These are phyloP conservation scores for Catharus ustulatus DNA, from an alignment of 2,797 vertebrate species.

Conservation along the genomic window DNA sequence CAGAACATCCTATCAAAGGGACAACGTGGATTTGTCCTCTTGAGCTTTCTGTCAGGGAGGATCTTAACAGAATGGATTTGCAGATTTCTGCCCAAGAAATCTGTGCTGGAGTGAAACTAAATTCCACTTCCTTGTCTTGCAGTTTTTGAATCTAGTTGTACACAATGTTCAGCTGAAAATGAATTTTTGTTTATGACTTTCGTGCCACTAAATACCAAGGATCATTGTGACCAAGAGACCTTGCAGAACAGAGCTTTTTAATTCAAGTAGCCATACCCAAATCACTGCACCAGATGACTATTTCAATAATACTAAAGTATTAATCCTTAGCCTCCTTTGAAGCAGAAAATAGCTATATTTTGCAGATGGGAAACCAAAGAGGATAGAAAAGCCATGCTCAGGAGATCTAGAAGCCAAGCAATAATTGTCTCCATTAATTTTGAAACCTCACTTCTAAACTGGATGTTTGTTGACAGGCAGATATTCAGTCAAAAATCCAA, in stretches of 20 bases:
- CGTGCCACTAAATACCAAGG: not conserved
- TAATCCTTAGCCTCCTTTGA: conserved; percentile 20
- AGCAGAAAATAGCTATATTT: conserved; percentile 40
- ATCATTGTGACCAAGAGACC: not conserved
- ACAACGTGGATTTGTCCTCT: not conserved
- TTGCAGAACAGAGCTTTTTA: not conserved
- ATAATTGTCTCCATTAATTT: not conserved
- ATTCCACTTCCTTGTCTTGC: not conserved
- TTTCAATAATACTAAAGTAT: not conserved
- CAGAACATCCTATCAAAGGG: not conserved
- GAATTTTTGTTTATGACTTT: not conserved
- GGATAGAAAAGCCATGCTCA: not conserved
- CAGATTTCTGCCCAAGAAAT: not conserved
- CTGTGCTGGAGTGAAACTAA: not conserved
- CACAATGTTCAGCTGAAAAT: not conserved
- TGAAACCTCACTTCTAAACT: not conserved
- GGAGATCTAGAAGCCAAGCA: conserved; percentile 9
- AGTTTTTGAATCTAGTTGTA: not conserved
- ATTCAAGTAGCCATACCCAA: conserved; percentile 20
- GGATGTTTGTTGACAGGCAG: not conserved
- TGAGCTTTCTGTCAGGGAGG: not conserved
- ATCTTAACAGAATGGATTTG: not conserved
- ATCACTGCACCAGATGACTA: not conserved
- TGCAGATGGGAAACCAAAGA: conserved; percentile 15
- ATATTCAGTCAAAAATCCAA: not conserved